Percentiles rank a stretch among this genome's conserved stretches.
phyloP scores from a whole-genome alignment of 1,140 invertebrate genomes.

The Samia ricini region DNA sequence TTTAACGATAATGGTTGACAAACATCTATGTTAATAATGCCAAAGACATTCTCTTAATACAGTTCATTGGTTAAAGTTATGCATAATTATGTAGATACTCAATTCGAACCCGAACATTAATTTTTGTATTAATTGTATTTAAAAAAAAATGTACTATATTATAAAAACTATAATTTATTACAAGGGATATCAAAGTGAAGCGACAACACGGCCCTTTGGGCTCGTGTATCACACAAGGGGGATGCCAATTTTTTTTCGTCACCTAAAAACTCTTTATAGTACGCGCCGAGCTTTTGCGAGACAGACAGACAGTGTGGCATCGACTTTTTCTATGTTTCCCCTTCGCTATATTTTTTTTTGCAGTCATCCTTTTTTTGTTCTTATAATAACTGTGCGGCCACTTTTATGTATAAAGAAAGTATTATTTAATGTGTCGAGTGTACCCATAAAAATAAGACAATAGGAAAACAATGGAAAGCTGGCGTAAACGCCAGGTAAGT shows the following conservation, averaged over 20 bases:
- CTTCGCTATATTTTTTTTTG: constrained; percentile 16
- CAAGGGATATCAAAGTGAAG: constrained; percentile 29
- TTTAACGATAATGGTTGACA: too few relatives aligned
- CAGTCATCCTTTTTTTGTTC: neutral
- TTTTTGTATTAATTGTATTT: neutral
- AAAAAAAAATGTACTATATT: neutral
- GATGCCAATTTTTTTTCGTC: constrained; percentile 39
- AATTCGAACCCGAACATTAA: neutral
- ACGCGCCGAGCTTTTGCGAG: constrained; percentile 17
- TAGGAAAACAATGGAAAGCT: too few relatives aligned
- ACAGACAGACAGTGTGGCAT: constrained; percentile 67
- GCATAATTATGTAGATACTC: too few relatives aligned
- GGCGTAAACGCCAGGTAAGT: too few relatives aligned
- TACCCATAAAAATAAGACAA: too few relatives aligned
- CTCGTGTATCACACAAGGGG: constrained; percentile 25
- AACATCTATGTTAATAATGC: too few relatives aligned
- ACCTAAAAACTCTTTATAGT: constrained; percentile 59
- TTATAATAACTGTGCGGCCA: neutral
- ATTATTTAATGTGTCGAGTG: too few relatives aligned
- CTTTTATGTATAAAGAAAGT: neutral
- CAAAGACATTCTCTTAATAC: too few relatives aligned
- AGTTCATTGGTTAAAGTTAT: too few relatives aligned
- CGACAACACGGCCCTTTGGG: constrained; percentile 25
- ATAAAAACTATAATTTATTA: constrained; percentile 37
- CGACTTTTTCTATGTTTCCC: constrained; percentile 42